Evolutionary conservation across 2,797 vertebrate species (phyloP).

Genomic region (Macroramphosus scolopax): DNA sequence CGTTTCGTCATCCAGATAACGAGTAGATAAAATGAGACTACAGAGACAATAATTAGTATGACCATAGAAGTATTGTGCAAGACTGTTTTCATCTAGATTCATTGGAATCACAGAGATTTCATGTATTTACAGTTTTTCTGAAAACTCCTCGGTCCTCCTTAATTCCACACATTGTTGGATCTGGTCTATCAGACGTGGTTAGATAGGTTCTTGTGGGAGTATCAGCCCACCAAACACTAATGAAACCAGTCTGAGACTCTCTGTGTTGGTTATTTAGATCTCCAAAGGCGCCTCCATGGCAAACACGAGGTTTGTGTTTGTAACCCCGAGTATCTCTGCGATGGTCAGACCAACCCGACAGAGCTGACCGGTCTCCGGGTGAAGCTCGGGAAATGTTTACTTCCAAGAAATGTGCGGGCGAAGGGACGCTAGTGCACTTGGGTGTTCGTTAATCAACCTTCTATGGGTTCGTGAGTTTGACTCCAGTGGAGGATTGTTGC

Average conservation of each 20-base stretch:
- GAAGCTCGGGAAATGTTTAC: constrained; percentile 6
- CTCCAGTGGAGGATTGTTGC: too few species aligned
- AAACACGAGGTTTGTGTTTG: constrained; percentile 13
- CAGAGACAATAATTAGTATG: neutral
- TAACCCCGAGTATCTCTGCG: constrained; percentile 14
- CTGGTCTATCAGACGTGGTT: constrained; percentile 14
- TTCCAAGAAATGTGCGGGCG: constrained; percentile 8
- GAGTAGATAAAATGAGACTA: neutral
- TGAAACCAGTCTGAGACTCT: constrained; percentile 1
- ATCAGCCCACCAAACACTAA: neutral
- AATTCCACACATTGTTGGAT: constrained; percentile 39
- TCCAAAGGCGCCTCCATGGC: constrained; percentile 2
- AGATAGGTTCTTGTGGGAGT: constrained; percentile 26
- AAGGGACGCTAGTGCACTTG: too few species aligned
- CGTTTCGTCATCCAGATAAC: neutral
- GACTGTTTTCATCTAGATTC: too few species aligned
- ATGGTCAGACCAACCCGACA: constrained; percentile 29
- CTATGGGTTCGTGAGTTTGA: too few species aligned
- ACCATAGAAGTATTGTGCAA: neutral
- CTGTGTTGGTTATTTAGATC: constrained; percentile 3
- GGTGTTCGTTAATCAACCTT: too few species aligned
- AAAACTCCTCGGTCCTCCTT: constrained; percentile 20
- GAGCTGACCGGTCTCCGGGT: neutral
- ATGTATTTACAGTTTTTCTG: too few species aligned
- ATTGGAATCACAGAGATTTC: too few species aligned